A percentile compares a stretch with the other conserved stretches of the same genome.
phyloP scores from a whole-genome alignment of 2,888 invertebrate genomes.

The Pristionchus maxplancki region DNA sequence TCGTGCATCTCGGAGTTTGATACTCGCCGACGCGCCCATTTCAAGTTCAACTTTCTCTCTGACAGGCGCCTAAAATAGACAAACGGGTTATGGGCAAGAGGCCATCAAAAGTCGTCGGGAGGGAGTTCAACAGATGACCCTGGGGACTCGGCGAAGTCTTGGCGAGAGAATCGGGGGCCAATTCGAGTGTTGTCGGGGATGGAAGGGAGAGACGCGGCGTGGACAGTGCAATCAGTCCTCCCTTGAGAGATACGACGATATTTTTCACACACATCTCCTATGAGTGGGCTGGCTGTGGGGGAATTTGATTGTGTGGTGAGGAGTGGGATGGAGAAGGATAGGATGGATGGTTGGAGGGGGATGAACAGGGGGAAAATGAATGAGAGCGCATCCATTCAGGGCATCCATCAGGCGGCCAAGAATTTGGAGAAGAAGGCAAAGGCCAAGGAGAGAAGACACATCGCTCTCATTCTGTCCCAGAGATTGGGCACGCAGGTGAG shows the following conservation, averaged over 20 bases:
- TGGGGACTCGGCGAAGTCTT: neutral
- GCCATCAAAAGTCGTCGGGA: conserved; percentile 23
- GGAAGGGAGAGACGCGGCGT: neutral
- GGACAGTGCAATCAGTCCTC: conserved; percentile 41
- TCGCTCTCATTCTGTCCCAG: conserved; percentile 74
- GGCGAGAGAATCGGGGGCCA: conserved; percentile 16
- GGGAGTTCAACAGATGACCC: neutral
- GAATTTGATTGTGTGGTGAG: conserved; percentile 13
- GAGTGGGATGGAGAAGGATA: neutral
- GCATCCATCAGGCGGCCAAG: conserved; percentile 76
- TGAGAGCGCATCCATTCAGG: conserved; percentile 60
- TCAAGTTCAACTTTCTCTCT: neutral
- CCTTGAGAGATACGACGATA: neutral
- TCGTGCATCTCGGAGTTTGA: neutral
- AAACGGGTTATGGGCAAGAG: conserved; percentile 19
- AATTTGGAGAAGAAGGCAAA: conserved; percentile 76
- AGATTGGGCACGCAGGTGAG: conserved; percentile 74
- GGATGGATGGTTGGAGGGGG: neutral
- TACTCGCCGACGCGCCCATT: neutral
- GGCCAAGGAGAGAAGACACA: conserved; percentile 75
- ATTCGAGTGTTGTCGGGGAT: conserved; percentile 10
- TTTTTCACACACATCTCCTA: conserved; percentile 7
- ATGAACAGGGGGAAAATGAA: neutral
- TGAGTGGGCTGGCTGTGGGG: neutral
- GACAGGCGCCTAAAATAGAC: conserved; percentile 29